Conservation (phyloP, 2,888 invertebrate species). For the Drosophila planitibia region DNA sequence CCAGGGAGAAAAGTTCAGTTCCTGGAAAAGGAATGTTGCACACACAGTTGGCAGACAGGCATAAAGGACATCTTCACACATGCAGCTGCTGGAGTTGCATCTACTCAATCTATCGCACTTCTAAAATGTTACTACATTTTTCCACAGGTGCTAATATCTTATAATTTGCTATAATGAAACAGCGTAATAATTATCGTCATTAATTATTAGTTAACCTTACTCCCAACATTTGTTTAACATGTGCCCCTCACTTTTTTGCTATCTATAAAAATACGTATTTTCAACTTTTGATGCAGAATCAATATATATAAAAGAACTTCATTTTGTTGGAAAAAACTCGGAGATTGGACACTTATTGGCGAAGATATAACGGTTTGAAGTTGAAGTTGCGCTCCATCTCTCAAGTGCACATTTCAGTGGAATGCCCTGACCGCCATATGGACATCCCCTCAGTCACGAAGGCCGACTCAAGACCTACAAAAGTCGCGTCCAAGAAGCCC, state of each 20-base stretch:
- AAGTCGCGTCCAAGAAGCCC: too few relatives aligned
- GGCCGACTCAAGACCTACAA: too few relatives aligned
- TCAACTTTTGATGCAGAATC: too few relatives aligned
- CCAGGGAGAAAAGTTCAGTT: constrained; percentile 1
- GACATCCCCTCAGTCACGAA: too few relatives aligned
- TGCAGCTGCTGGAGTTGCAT: background rate
- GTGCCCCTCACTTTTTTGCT: background rate
- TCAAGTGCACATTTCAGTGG: too few relatives aligned
- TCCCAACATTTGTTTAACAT: background rate
- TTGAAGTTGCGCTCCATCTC: too few relatives aligned
- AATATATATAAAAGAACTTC: too few relatives aligned
- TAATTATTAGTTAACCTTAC: background rate
- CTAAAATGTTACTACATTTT: background rate
- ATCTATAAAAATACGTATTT: too few relatives aligned
- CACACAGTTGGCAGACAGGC: background rate
- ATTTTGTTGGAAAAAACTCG: too few relatives aligned
- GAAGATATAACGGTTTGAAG: too few relatives aligned
- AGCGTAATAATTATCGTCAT: background rate
- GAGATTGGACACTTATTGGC: too few relatives aligned
- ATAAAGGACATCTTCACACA: constrained; percentile 5
- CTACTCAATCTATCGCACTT: background rate
- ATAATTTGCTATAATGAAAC: background rate
- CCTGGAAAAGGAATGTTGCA: constrained; percentile 1
- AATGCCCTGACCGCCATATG: too few relatives aligned
- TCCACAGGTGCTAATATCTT: background rate